Base-by-base conservation (phyloP, 2,797 vertebrate species). In the Distichodus sexfasciatus region DNA sequence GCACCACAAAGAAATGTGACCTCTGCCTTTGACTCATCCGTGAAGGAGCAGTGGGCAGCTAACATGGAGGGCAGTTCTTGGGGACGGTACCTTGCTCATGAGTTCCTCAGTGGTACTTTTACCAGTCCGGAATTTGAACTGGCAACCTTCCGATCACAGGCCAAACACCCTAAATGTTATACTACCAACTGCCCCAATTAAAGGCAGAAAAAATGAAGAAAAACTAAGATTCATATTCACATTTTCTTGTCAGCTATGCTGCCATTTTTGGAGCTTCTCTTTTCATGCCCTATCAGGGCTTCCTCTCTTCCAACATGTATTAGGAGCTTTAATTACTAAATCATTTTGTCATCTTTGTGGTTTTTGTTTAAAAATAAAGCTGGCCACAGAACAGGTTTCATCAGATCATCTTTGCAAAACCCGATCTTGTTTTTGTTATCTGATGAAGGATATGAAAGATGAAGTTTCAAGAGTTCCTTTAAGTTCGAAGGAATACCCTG, bases 401-500 rank as follows among this genome's bases (percentile, higher is more conserved):
- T 72, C 73, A 76, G 51, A 69, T 51, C 53, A 33, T 14, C 24
- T 61, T 19, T 41, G 35, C 11, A 43, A 40, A 50, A 28, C 12
- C 23, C 2, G 23, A n/a, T 48, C 17, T 64, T 60, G 55, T 69
- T 60, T 64, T 47, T n/a, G 21, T 53, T 35, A 50, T 66, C 61
- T 26, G 35, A 74, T 74, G n/a, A n/a, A n/a, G n/a, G n/a, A n/a
- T n/a, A 62, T 60, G 41, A 28, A 28, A 57, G 58, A 55, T 47
- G 76, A 75, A 50, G 62, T 85, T 81, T 78, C 81, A 67, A 2
- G 82, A 82, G 80, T 73, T 72, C 75, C 10, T 81, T 73, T 81
- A 75, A 81, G 64, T 81, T 80, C 82, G 69, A 82, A 82, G 75
- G 79, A 83, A 72, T 82, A 65, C 81, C 57, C 79, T 78, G 81